Conservation (phyloP, 2,797 vertebrate genomes). For the Scyliorhinus canicula region DNA sequence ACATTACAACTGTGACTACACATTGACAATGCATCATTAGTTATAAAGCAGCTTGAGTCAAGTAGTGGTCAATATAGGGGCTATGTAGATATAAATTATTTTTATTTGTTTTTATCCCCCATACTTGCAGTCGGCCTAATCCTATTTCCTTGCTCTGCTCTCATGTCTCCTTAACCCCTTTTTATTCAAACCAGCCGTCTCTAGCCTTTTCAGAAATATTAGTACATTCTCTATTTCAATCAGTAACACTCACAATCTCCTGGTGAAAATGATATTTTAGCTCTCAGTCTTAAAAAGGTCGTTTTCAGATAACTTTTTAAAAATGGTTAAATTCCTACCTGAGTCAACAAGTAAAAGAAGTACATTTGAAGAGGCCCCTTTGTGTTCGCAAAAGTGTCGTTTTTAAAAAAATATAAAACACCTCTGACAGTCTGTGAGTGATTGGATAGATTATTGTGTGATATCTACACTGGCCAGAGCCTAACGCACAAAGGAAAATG, state of each 20-base stretch:
- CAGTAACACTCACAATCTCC: background rate
- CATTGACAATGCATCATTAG: background rate
- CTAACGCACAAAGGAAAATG: background rate
- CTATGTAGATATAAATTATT: background rate
- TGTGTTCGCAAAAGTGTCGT: background rate
- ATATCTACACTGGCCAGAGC: background rate
- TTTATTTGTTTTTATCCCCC: background rate
- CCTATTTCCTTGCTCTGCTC: background rate
- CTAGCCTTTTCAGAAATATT: background rate
- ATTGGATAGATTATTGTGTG: background rate
- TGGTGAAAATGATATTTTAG: background rate
- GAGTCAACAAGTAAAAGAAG: background rate
- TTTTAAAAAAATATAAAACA: constrained; percentile 1
- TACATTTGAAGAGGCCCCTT: background rate
- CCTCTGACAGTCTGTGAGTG: background rate
- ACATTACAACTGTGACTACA: background rate
- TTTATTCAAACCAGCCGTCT: background rate
- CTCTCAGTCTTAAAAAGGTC: background rate
- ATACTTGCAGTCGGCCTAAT: background rate
- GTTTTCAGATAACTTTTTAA: background rate
- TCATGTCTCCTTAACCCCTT: no score
- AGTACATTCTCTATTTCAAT: background rate
- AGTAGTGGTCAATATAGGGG: background rate
- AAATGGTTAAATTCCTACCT: background rate
- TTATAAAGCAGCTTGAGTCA: background rate